Conservation (phyloP, 2,888 invertebrate species). For the Melanostoma scalare region DNA sequence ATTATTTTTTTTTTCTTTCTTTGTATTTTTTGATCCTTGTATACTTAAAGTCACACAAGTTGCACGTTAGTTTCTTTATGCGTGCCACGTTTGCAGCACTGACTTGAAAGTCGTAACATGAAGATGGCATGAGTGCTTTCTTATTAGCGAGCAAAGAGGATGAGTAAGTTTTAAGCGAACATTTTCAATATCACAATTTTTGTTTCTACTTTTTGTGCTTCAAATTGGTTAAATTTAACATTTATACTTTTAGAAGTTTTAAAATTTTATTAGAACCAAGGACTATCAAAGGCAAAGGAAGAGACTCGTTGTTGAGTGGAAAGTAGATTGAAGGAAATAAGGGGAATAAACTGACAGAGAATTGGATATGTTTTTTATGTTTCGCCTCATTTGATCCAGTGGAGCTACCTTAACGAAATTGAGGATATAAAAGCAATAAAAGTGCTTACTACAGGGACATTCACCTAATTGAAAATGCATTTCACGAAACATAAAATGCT, state of each 20-base stretch:
- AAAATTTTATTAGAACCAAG: conserved; percentile 29
- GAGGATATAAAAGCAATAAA: conserved; percentile 64
- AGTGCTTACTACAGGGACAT: conserved; percentile 62
- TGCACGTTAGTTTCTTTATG: conserved; percentile 45
- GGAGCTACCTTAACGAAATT: conserved; percentile 53
- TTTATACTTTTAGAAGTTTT: conserved; percentile 35
- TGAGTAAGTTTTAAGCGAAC: conserved; percentile 15
- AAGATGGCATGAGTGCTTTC: conserved; percentile 3
- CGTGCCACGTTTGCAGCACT: conserved; percentile 10
- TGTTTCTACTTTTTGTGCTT: neutral
- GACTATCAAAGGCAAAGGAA: conserved; percentile 17
- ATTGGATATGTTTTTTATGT: conserved; percentile 26
- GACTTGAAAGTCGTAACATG: neutral
- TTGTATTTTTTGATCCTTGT: conserved; percentile 2
- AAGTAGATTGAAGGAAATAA: conserved; percentile 24
- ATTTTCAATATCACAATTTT: conserved; percentile 39
- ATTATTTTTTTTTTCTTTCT: conserved; percentile 12
- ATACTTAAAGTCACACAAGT: conserved; percentile 28
- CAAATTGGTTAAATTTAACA: conserved; percentile 43
- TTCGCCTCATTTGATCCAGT: conserved; percentile 40
- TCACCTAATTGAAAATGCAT: conserved; percentile 72
- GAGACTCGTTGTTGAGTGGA: conserved; percentile 10
- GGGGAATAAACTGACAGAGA: conserved; percentile 18
- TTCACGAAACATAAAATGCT: conserved; percentile 64
- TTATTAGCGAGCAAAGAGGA: neutral